Evolutionary conservation across 2,888 invertebrate species (phyloP).

Genomic region (Tryphoninae sp.): DNA sequence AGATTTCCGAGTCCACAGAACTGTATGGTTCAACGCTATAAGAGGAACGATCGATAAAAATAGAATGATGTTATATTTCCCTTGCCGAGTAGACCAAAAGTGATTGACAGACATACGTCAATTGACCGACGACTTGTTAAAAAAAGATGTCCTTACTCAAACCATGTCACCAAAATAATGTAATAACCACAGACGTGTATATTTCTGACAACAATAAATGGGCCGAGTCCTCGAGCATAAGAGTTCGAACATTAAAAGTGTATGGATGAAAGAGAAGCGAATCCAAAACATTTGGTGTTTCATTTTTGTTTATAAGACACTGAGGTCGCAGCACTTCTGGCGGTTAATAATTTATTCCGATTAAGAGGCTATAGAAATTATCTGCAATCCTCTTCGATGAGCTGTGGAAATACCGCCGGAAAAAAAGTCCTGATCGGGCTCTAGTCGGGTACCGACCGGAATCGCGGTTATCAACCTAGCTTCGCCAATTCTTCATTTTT

Average conservation of each 20-base stretch:
- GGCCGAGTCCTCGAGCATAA: not conserved
- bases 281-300: no score
- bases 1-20: not conserved
- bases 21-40: not conserved
- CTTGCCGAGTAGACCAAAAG: not conserved
- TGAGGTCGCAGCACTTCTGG: slow-evolving; percentile 84
- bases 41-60: not conserved
- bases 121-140: not conserved
- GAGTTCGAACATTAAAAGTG: not conserved
- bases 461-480: slow-evolving; percentile 94
- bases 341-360: slow-evolving; percentile 88
- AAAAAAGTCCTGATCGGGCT: slow-evolving; percentile 93
- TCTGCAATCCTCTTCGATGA: slow-evolving; percentile 74
- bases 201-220: slow-evolving; percentile 36
- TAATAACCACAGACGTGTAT: not conserved
- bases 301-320: slow-evolving; percentile 78
- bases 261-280: not conserved
- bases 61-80: not conserved
- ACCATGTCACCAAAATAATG: not conserved
- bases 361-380: slow-evolving; percentile 88
- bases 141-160: not conserved
- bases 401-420: slow-evolving; percentile 88
- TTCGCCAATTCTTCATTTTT: slow-evolving; percentile 88
- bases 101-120: not conserved
- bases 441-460: slow-evolving; percentile 93